Base-by-base conservation (phyloP, 2,888 invertebrate species). In the Pediacus dermestoides region DNA sequence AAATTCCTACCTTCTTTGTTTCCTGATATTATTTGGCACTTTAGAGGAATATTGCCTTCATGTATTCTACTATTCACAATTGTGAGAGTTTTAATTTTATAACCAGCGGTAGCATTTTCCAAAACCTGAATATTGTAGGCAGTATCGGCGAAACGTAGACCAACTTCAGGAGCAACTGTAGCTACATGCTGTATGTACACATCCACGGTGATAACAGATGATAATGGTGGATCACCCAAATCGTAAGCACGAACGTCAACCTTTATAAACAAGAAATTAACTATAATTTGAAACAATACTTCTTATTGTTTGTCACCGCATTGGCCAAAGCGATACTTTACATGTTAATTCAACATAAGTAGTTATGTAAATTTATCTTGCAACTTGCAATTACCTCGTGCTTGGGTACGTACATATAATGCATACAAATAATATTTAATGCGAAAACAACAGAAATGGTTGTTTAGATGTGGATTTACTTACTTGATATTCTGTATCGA, bases 141-240 rank as follows among this genome's bases (percentile, higher is more conserved):
- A 30, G 86, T 87, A 60, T 93, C 92, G 3, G 88, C 87, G 63
- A 94, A 94, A 1, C 92, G 86, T 15, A 93, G 73, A 1, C 88
- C 88, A 3, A 83, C 80, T 73, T 86, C 78, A 3, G 80, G 78
- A 1, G 77, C 69, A 1, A 72, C 70, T 2, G 69, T 70, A 1
- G 88, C 82, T 0, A 86, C 81, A 62, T 89, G 90, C 34, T 87
- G 82, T 8, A 93, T 86, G 59, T 82, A 88, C 2, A 94, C 79
- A 0, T 85, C 86, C 1, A 93, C 77, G 2, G 86, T 85, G 4
- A 85, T 82, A 0, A 88, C 83, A 0, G 89, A 87, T 1, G 86
- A 86, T 55, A 91, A 73, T 55, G 86, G 84, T 0, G 88, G 92
- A 26, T 87, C 88, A 1, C 88, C 92, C 63, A 88, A 77, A 60